Base-by-base conservation (phyloP, 2,888 invertebrate species). In the Dicycla oo region DNA sequence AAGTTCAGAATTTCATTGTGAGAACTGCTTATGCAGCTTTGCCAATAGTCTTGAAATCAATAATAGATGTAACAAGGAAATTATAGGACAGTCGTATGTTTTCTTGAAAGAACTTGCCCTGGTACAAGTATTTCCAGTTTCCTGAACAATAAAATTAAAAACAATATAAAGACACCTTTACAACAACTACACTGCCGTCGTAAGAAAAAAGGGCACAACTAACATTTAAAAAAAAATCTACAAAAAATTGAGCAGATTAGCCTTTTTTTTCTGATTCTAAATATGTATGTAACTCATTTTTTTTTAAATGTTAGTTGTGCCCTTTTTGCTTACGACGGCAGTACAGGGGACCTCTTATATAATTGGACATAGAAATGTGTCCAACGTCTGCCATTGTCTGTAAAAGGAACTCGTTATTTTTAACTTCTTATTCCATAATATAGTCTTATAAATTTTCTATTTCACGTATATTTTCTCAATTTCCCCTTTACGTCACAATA, bases 401-500 rank as follows among this genome's bases (percentile, higher is more conserved):
- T 68, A 58, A 62, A 30, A 72, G 53, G 11, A 30, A 63, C 54
- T 63, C 63, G 58, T 76, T 81, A 80, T 77, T 81, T 69, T 30
- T 58, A 60, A 69, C 2, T 61, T 49, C 64, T 54, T 49, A 15
- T 54, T 3, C 20, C n/a, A 23, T 11, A 34, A 34, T 4, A 2
- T 3, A 47, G 30, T 58, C 26, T 62, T 68, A 67, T 62, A 67
- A 60, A 83, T 49, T 57, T n/a, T 56, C 38, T 68, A 69, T 68
- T 69, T 69, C 69, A 51, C 74, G 45, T 65, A 65, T 72, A 73
- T 69, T 81, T 74, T 73, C 61, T 64, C 34, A 58, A 76, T 74
- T 83, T 83, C 72, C 69, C 57, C 51, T 63, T 73, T 60, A 40
- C 51, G 80, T 80, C 77, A 77, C 71, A 80, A 79, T 85, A 81